These are phyloP conservation scores for Sweltsa coloradensis DNA, from an alignment of 1,140 invertebrate genomes.

Conservation along the genomic window DNA sequence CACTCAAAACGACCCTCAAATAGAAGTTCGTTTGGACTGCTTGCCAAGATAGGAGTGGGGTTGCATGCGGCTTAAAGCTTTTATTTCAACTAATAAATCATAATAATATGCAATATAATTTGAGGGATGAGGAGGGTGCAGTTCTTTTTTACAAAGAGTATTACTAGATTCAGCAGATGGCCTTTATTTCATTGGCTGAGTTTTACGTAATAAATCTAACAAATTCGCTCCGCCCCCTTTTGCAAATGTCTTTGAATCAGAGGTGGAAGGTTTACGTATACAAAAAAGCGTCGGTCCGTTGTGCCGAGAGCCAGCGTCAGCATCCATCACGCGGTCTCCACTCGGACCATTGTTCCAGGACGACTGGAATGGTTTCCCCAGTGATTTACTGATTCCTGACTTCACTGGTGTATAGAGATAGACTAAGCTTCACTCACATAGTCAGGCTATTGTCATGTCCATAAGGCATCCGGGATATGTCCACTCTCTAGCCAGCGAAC, in stretches of 20 bases:
- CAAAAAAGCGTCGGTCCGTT: no score
- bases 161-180: constrained; percentile 9
- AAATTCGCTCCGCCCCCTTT: neutral
- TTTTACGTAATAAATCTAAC: constrained; percentile 15
- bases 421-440: no score
- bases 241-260: constrained; percentile 8
- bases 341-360: constrained; percentile 5
- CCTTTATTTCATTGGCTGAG: constrained; percentile 14
- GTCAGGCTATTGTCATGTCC: no score
- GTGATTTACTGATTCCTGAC: constrained; percentile 10
- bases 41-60: neutral
- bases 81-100: constrained; percentile 12
- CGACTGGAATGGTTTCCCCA: constrained; percentile 6
- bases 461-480: no score
- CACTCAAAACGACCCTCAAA: neutral
- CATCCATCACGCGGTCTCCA: constrained; percentile 2
- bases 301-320: neutral
- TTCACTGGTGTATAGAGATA: no score
- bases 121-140: neutral
- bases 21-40: neutral
- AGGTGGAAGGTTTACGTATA: no score
- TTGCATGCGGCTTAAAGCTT: constrained; percentile 1
- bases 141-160: neutral
- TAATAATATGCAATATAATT: constrained; percentile 13
- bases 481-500: no score